Conservation (phyloP, 2,113 vertebrate genomes). For the Heteronetta atricapilla region DNA sequence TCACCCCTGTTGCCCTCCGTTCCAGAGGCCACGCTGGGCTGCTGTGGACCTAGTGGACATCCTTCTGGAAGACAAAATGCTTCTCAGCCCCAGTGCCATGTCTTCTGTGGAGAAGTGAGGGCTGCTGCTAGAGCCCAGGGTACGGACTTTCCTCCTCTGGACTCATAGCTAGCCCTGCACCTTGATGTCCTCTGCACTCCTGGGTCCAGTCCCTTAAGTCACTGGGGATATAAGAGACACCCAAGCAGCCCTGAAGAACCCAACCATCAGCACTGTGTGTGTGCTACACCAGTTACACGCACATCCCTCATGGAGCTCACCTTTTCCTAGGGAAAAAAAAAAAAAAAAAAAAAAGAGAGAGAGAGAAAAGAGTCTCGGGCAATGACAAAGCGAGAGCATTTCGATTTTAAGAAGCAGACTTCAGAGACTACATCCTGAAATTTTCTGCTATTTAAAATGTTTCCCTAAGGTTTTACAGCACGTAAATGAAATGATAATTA, state of each 20-base stretch:
- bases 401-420: slow-evolving; percentile 47
- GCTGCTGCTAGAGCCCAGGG: too few species aligned
- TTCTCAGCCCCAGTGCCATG: background rate
- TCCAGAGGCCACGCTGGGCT: background rate
- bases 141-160: too few species aligned
- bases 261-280: background rate
- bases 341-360: too few species aligned
- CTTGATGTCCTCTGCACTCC: background rate
- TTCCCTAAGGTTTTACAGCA: slow-evolving; percentile 58
- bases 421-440: slow-evolving; percentile 34
- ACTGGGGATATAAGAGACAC: background rate
- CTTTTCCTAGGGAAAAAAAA: slow-evolving; percentile 7
- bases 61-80: background rate
- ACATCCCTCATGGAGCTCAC: background rate
- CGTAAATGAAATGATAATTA: slow-evolving; percentile 66
- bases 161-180: background rate
- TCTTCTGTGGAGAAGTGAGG: too few species aligned
- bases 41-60: fast-evolving
- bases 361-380: background rate
- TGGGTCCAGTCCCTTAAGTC: background rate
- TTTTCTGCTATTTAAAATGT: slow-evolving; percentile 62
- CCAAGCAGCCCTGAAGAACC: background rate
- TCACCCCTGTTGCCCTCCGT: background rate
- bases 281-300: background rate
- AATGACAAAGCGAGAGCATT: background rate